Evolutionary conservation across 2,888 invertebrate genomes (phyloP), one percentile per base, ranked within the genome.

Genomic region (Phymatocera aterrima): DNA sequence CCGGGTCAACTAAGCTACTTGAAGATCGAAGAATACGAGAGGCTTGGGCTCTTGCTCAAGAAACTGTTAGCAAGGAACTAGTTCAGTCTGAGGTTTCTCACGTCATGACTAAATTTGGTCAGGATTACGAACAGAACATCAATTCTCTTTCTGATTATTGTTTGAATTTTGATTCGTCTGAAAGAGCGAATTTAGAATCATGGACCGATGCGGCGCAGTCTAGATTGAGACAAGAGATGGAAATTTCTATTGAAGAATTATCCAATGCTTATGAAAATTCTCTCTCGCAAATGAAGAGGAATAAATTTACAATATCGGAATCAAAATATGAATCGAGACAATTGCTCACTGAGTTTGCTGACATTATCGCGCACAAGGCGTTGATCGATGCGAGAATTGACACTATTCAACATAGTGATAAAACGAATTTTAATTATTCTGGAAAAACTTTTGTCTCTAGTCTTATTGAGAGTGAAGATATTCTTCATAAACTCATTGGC

Each of bases 1-100:
- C 80, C 84, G 91, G 84, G 87, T 91, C 83, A 84, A 91, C 80
- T 83, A 91, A 83, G 89, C 90, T 85, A 82, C 77, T 92, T 34
- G 94, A 94, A 82, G 94, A 95, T 83, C 93, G 93, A 77, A 92
- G 95, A 46, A 94, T 95, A 24, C 93, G 95, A 40, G 95, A 95
- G 85, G 95, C 96, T 4, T 95, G 95, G 94, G 93, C 94, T 51
- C 92, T 94, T 79, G 96, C 96, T 0, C 94, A 95, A 77, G 95
- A 96, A 85, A 94, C 94, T 1, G 94, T 96, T 0, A 95, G 95
- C 84, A 93, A 94, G 1, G 95, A 95, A 88, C 91, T 96, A 37
- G 95, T 96, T 37, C 95, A 95, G 86, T 94, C 95, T 0, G 96
- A 96, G 91, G 95, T 96, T 80, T 93, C 95, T 21, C 95, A 95